phyloP scores from a whole-genome alignment of 2,113 vertebrate genomes.

The Cyanistes caeruleus region DNA sequence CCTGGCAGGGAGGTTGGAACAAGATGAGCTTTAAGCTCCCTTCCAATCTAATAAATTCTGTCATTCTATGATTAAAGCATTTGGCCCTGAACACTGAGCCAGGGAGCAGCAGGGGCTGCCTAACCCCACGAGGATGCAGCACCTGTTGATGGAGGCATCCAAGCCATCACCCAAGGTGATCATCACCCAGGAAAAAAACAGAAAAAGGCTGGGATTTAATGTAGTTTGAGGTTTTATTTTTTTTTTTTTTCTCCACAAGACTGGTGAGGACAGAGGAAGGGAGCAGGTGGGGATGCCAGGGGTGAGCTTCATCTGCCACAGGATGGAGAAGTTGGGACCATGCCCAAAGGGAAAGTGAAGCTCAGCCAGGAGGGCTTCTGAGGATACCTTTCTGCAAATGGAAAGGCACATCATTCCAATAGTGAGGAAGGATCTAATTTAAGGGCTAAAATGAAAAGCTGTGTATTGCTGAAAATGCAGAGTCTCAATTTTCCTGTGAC shows the following conservation, averaged over 20 bases:
- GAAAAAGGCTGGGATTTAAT: background rate
- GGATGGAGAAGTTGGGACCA: background rate
- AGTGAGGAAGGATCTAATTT: background rate
- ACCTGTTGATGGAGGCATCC: background rate
- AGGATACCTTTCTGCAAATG: background rate
- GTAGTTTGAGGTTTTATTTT: background rate
- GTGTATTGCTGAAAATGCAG: background rate
- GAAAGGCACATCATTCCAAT: background rate
- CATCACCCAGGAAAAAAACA: background rate
- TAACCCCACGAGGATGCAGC: fast-evolving
- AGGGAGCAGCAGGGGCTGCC: background rate
- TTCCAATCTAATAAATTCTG: background rate
- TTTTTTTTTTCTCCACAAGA: no score
- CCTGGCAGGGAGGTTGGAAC: background rate
- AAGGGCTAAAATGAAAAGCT: background rate
- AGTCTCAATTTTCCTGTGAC: background rate
- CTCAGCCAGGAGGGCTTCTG: background rate
- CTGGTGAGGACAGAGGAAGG: background rate
- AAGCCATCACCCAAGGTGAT: background rate
- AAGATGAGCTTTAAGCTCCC: background rate
- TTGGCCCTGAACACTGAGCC: background rate
- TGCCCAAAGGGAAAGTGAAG: background rate
- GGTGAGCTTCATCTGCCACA: background rate
- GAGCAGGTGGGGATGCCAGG: background rate
- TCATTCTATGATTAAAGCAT: background rate